phyloP scores from a whole-genome alignment of 1,140 invertebrate species.

The Diplogasteroides magnus region DNA sequence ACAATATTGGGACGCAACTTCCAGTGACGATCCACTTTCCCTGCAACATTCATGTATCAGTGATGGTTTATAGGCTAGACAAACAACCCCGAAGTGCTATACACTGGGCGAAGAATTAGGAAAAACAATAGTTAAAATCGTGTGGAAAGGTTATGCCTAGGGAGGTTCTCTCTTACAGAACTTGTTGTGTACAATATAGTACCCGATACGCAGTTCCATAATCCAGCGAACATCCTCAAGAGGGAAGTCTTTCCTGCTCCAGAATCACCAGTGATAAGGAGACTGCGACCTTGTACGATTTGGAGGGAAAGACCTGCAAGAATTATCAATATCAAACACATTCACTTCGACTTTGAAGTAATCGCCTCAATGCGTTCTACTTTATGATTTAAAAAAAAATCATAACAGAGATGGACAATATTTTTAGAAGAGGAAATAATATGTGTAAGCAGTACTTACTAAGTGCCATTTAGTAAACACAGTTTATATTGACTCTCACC shows the following conservation, averaged over 20 bases:
- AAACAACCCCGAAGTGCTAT: no score
- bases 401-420: no score
- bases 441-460: no score
- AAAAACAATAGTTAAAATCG: no score
- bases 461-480: background rate
- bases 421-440: no score
- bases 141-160: no score
- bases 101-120: no score
- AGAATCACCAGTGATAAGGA: slow-evolving; percentile 64
- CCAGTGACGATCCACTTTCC: slow-evolving; percentile 55
- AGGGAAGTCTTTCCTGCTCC: slow-evolving; percentile 66
- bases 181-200: no score
- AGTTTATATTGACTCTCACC: slow-evolving; percentile 19
- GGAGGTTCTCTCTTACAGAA: no score
- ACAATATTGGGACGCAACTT: slow-evolving; percentile 56
- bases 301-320: slow-evolving; percentile 59
- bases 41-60: no score
- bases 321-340: background rate
- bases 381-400: no score
- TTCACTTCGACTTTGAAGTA: background rate
- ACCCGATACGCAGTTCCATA: slow-evolving; percentile 60
- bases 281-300: slow-evolving; percentile 57
- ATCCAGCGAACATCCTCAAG: slow-evolving; percentile 61
- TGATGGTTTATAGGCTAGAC: no score
- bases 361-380: background rate